Conservation (phyloP, 2,797 vertebrate species). For the Mallotus villosus region DNA sequence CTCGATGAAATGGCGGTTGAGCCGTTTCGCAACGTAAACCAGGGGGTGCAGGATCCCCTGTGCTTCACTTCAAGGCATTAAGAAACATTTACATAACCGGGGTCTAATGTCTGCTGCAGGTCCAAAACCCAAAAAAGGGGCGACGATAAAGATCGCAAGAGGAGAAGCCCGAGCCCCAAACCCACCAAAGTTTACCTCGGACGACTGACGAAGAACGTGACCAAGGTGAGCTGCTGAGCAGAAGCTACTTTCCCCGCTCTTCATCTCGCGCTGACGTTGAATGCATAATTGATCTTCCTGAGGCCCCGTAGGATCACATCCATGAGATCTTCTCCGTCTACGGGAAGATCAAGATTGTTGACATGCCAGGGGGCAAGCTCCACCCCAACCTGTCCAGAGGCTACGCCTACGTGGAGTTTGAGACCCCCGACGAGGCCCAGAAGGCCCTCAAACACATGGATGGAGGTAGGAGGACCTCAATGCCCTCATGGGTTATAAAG, state of each 20-base stretch:
- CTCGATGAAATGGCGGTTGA: not conserved
- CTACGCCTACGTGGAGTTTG: slow-evolving; percentile 87
- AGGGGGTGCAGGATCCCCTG: not conserved
- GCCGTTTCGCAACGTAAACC: not conserved
- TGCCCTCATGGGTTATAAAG: not conserved
- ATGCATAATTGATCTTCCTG: not conserved
- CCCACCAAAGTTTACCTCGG: slow-evolving; percentile 95
- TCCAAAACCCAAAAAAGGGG: slow-evolving; percentile 93
- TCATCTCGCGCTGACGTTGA: not conserved
- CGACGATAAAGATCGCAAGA: slow-evolving; percentile 93
- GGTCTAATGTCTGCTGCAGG: slow-evolving; percentile 48
- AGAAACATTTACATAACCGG: not conserved
- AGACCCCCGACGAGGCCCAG: slow-evolving; percentile 83
- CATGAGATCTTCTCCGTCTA: slow-evolving; percentile 89
- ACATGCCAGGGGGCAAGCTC: slow-evolving; percentile 84
- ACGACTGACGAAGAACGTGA: slow-evolving; percentile 93
- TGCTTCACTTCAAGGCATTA: not conserved
- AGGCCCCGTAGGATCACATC: slow-evolving; percentile 72
- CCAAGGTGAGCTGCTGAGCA: slow-evolving; percentile 79
- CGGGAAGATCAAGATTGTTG: slow-evolving; percentile 87
- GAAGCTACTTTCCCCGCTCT: not conserved
- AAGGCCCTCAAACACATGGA: slow-evolving; percentile 90
- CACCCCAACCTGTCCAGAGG: slow-evolving; percentile 85
- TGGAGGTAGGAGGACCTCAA: slow-evolving; percentile 72
- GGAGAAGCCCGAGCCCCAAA: slow-evolving; percentile 90